These are phyloP conservation scores for Pedicia rivosa DNA, from an alignment of 2,888 invertebrate species.

Conservation along the genomic window DNA sequence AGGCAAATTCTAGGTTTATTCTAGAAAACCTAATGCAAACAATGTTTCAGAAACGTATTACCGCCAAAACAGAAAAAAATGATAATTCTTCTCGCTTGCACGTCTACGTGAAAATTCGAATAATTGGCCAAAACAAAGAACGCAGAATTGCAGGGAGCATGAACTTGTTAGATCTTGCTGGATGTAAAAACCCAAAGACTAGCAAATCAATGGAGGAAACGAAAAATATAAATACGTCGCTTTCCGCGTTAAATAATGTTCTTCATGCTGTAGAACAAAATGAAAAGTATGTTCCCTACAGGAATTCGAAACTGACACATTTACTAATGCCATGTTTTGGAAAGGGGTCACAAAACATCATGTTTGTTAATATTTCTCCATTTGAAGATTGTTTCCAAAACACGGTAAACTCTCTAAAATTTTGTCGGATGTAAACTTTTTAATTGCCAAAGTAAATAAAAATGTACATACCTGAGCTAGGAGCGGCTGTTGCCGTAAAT, in stretches of 20 bases:
- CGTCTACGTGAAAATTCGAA: slow-evolving; percentile 50
- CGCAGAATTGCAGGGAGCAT: slow-evolving; percentile 51
- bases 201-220: slow-evolving; percentile 61
- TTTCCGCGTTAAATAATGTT: slow-evolving; percentile 65
- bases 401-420: slow-evolving; percentile 75
- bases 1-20: slow-evolving; percentile 53
- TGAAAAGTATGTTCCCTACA: slow-evolving; percentile 71
- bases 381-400: slow-evolving; percentile 69
- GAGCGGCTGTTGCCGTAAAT: too few relatives aligned
- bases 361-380: slow-evolving; percentile 85
- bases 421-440: too few relatives aligned
- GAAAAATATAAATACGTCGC: slow-evolving; percentile 68
- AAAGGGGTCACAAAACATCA: slow-evolving; percentile 83
- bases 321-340: slow-evolving; percentile 76
- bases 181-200: slow-evolving; percentile 64
- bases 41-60: slow-evolving; percentile 67
- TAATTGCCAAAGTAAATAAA: too few relatives aligned
- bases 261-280: slow-evolving; percentile 70
- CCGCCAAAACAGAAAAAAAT: slow-evolving; percentile 60
- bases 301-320: slow-evolving; percentile 81
- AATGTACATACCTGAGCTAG: too few relatives aligned
- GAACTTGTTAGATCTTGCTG: slow-evolving; percentile 75
- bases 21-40: slow-evolving; percentile 51
- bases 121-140: slow-evolving; percentile 45
- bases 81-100: slow-evolving; percentile 53